These are phyloP conservation scores for Varanus komodoensis DNA, from an alignment of 2,113 vertebrate species.

Conservation along the genomic window DNA sequence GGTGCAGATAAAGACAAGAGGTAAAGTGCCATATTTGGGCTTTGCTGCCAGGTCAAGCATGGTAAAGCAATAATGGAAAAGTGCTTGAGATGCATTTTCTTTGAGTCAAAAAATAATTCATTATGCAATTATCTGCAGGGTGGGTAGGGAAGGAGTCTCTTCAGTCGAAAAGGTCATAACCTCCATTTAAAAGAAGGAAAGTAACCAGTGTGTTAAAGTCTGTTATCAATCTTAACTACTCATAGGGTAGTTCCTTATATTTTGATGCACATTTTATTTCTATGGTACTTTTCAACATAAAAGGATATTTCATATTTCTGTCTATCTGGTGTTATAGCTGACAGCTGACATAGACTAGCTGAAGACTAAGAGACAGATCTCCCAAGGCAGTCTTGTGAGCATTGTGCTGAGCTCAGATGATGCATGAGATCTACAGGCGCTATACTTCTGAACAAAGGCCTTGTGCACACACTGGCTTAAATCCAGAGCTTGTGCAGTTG, in stretches of 20 bases:
- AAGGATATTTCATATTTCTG: background rate
- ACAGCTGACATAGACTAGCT: background rate
- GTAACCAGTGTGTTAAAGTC: background rate
- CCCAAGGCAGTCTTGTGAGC: background rate
- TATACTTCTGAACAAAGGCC: background rate
- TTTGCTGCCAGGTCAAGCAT: background rate
- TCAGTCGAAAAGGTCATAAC: background rate
- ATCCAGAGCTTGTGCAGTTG: background rate
- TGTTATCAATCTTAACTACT: background rate
- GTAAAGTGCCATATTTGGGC: background rate
- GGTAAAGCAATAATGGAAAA: background rate
- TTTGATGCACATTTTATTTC: background rate
- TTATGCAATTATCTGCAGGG: background rate
- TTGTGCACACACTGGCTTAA: background rate
- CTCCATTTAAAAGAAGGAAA: background rate
- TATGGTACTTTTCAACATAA: background rate
- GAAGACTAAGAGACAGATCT: background rate
- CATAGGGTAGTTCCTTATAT: background rate
- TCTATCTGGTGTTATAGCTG: background rate
- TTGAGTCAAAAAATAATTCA: background rate
- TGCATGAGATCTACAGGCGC: too few species aligned
- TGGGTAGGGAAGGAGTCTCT: background rate
- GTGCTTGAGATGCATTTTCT: background rate
- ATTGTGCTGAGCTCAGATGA: background rate
- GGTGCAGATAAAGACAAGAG: background rate